Base-by-base conservation (phyloP, 1,140 invertebrate genomes). In the Euglossa dilemma region DNA sequence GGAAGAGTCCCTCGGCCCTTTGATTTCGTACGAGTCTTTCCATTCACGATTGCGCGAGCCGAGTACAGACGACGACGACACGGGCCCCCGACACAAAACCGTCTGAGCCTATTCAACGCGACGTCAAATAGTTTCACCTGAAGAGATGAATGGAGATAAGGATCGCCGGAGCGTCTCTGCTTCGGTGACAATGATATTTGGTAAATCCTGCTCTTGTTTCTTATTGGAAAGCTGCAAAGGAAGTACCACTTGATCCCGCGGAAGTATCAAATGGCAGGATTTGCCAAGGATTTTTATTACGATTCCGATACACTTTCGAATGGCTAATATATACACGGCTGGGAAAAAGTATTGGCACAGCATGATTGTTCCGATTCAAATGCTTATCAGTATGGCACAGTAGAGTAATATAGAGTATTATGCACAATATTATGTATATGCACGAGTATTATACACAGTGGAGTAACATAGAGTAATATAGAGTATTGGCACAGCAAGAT, bases 61-160 rank as follows among this genome's bases (percentile, higher is more conserved):
- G 43, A 20, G 25, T 70, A 57, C 43, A 43, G 16, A 36, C 57
- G 57, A 74, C 57, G 57, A 74, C 70, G 70, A 80, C 59, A 74
- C 59, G 25, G 66, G n/a, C 14, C 36, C 47, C 28, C 45, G 79
- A 80, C 79, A 74, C 79, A 74, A 74, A 80, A 80, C 79, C 50
- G 79, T 74, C 59, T 80, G 79, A 80, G 79, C 59, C 59, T 80
- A 66, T 80, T 80, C 79, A 80, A 43, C 50, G 16, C 67, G 59
- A 61, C 79, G 79, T 80, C 79, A 74, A 80, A 80, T 80, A 74
- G 59, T 73, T 73, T 74, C 70, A 36, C 56, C 8, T 9, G 70
- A 9, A 20, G 23, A 73, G 70, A 63, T 80, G 79, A 80, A 80
- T 74, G 79, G 36, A 80, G 70, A 80, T 80, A 66, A 64, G 23